These are phyloP conservation scores for Brassicogethes aeneus DNA, from an alignment of 2,888 invertebrate genomes.

Conservation along the genomic window DNA sequence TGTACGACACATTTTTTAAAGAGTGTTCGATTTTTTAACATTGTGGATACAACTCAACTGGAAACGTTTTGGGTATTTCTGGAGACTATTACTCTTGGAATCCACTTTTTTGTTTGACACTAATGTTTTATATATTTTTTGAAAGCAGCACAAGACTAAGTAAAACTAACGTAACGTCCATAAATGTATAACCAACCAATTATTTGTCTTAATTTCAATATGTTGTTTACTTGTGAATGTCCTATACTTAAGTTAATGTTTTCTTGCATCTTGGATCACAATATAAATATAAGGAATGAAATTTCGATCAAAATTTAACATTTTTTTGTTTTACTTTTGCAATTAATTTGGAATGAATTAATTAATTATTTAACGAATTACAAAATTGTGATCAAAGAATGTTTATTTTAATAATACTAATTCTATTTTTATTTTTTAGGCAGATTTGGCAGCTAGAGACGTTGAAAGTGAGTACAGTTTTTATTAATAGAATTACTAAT, in stretches of 20 bases:
- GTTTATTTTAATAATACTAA: too few species aligned
- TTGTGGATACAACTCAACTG: neutral
- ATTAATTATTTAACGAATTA: too few species aligned
- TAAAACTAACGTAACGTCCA: constrained; percentile 8
- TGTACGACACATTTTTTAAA: constrained; percentile 10
- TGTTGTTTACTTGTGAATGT: too few species aligned
- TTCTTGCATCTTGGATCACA: too few species aligned
- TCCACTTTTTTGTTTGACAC: constrained; percentile 10
- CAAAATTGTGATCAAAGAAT: too few species aligned
- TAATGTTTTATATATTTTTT: constrained; percentile 6
- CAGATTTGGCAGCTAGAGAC: constrained; percentile 80
- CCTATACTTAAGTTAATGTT: too few species aligned
- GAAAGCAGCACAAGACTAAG: constrained; percentile 4
- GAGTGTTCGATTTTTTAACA: constrained; percentile 4
- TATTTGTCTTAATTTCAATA: constrained; percentile 2
- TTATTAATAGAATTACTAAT: constrained; percentile 8
- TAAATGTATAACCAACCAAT: constrained; percentile 1
- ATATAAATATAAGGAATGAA: too few species aligned
- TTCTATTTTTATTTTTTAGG: constrained; percentile 44
- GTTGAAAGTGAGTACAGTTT: constrained; percentile 72
- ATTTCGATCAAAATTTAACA: too few species aligned
- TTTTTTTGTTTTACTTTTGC: too few species aligned
- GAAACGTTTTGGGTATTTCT: constrained; percentile 4
- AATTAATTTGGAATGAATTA: too few species aligned
- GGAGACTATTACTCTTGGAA: constrained; percentile 7